phyloP scores from a whole-genome alignment of 2,888 invertebrate species.

The Epicampocera succincta region DNA sequence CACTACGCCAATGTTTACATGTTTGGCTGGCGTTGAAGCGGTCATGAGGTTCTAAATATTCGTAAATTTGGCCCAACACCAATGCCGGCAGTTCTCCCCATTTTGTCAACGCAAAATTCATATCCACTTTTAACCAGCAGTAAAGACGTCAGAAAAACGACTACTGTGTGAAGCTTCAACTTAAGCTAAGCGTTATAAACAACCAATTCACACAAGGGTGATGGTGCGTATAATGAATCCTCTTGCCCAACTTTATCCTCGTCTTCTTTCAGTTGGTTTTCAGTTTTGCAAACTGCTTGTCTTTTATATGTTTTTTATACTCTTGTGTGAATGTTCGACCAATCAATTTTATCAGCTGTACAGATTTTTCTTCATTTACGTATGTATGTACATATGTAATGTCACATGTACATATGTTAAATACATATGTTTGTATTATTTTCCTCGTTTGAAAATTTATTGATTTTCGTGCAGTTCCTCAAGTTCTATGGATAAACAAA shows the following conservation, averaged over 20 bases:
- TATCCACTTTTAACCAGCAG: slow-evolving; percentile 44
- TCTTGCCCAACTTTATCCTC: slow-evolving; percentile 16
- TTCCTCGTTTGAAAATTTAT: slow-evolving; percentile 35
- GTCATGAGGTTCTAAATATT: slow-evolving; percentile 81
- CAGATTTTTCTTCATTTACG: neutral
- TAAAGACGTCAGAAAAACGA: neutral
- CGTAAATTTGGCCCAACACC: slow-evolving; percentile 82
- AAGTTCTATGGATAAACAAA: neutral
- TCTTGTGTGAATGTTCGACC: slow-evolving; percentile 5
- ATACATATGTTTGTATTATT: neutral
- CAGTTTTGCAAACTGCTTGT: neutral
- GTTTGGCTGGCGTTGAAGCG: slow-evolving; percentile 83
- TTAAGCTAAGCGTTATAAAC: neutral
- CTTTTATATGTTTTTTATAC: slow-evolving; percentile 2
- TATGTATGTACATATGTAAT: neutral
- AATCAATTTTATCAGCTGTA: slow-evolving; percentile 12
- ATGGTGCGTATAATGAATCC: neutral
- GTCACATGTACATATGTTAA: neutral
- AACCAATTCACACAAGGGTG: slow-evolving; percentile 30
- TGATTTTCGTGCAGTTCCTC: neutral
- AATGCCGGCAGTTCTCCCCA: slow-evolving; percentile 80
- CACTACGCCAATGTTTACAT: slow-evolving; percentile 84
- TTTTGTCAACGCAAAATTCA: slow-evolving; percentile 73
- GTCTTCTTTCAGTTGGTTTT: neutral
- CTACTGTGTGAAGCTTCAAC: neutral